Evolutionary conservation across 2,888 invertebrate species (phyloP), one percentile per base, ranked within the genome.

Genomic region (Macaria notata): DNA sequence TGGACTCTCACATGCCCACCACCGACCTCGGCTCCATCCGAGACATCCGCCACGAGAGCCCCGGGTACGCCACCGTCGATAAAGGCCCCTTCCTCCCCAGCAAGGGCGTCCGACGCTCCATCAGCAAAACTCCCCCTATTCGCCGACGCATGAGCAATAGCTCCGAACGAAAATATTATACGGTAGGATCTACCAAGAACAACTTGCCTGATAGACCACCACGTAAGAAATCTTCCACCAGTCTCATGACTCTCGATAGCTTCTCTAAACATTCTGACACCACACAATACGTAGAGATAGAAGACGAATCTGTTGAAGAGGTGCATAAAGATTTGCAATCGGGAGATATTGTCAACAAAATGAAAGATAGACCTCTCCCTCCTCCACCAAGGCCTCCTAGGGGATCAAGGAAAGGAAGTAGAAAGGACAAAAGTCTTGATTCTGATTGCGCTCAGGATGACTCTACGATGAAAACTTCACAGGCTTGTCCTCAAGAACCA

Each of bases 371-470:
- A 63, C 97, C 97, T 0, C 82, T 97, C 64, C 97, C 97, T 1
- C 95, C 97, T 4, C 97, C 97, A 0, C 97, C 97, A 2, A 91
- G 97, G 57, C 97, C 97, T 41, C 96, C 96, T 0, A 93, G 97
- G 62, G 93, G 92, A 30, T 92, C 93, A 33, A 92, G 86, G 59
- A 68, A 73, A 36, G 19, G 19, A 19, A 86, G 85, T 65, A 88
- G 80, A 69, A 80, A 75, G 61, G 75, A 76, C 51, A 82, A 76
- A 64, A 73, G 71, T 7, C 69, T 68, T 30, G 79, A 80, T 39
- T 65, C 70, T 36, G 53, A 49, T n/a, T 64, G 64, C 41, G 38
- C 61, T 4, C 69, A 70, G 47, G 55, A 59, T 29, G 73, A 76
- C 38, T 67, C 63, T 49, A 58, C 64, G 7, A 62, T 68, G 29